Percentiles rank a stretch among this genome's conserved stretches.
phyloP scores from a whole-genome alignment of 1,140 invertebrate genomes.

The Drosophila orosa region DNA sequence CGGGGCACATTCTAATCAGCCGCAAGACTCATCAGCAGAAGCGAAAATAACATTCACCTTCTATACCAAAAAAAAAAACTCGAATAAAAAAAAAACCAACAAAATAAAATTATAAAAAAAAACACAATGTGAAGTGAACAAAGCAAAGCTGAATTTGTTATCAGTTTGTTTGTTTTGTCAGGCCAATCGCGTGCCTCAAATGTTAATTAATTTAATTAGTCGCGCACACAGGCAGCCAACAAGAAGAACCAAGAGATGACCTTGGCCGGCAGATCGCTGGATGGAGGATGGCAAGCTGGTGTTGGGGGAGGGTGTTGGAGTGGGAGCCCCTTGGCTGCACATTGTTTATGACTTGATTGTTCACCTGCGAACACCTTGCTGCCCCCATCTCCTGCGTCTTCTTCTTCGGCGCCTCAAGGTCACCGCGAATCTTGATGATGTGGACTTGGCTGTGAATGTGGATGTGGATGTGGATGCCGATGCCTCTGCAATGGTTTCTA shows the following conservation, averaged over 20 bases:
- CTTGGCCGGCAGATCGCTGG: slow-evolving; percentile 41
- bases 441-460: slow-evolving; percentile 3
- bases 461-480: slow-evolving; percentile 14
- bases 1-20: slow-evolving; percentile 71
- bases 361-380: slow-evolving; percentile 47
- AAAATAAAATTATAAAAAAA: slow-evolving; percentile 15
- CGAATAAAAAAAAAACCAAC: slow-evolving; percentile 1
- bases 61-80: slow-evolving; percentile 41
- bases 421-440: slow-evolving; percentile 37
- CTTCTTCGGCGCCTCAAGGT: slow-evolving; percentile 70
- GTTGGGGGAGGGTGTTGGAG: slow-evolving; percentile 25
- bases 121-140: slow-evolving; percentile 17
- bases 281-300: slow-evolving; percentile 15
- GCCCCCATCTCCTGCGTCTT: slow-evolving; percentile 27
- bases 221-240: slow-evolving; percentile 24
- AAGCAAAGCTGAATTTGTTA: slow-evolving; percentile 60
- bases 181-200: slow-evolving; percentile 73
- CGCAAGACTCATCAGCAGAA: slow-evolving; percentile 46
- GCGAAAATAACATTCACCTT: slow-evolving; percentile 56
- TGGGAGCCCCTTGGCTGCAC: slow-evolving; percentile 70
- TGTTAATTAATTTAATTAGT: slow-evolving; percentile 78
- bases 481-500: slow-evolving; percentile 70
- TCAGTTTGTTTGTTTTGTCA: slow-evolving; percentile 64
- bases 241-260: slow-evolving; percentile 40
- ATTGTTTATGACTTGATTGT: slow-evolving; percentile 81